A percentile compares a stretch with the other conserved stretches of the same genome.
Conservation (phyloP, 2,113 vertebrate genomes). For the Ptilonorhynchus violaceus region DNA sequence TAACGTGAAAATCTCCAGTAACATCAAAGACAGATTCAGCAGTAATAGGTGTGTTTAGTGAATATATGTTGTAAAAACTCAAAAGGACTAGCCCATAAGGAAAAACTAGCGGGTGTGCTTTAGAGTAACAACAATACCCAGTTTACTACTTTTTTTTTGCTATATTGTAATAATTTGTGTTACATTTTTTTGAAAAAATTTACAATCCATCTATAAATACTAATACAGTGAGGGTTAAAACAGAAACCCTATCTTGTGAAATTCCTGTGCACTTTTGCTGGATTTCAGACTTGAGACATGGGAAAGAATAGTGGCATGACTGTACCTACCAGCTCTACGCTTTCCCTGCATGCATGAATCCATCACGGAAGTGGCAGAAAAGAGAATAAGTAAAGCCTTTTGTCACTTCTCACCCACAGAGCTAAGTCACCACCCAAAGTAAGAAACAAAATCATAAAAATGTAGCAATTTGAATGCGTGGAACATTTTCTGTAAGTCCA, state of each 20-base stretch:
- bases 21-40: neutral
- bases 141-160: neutral
- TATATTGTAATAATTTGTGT: neutral
- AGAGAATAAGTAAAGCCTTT: neutral
- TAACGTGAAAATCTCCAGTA: neutral
- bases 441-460: neutral
- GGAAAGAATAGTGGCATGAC: neutral
- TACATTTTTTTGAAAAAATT: neutral
- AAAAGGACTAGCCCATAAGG: neutral
- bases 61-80: neutral
- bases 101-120: neutral
- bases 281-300: neutral
- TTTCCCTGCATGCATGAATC: neutral
- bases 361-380: neutral
- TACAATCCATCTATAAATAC: neutral
- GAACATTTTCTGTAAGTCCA: neutral
- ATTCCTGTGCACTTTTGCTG: neutral
- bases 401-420: neutral
- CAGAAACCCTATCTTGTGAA: neutral
- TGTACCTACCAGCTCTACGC: neutral
- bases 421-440: neutral
- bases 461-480: neutral
- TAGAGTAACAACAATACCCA: neutral
- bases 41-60: neutral
- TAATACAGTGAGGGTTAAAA: neutral